These are phyloP conservation scores for Drosophila sp. DNA, from an alignment of 1,140 invertebrate species.

Conservation along the genomic window DNA sequence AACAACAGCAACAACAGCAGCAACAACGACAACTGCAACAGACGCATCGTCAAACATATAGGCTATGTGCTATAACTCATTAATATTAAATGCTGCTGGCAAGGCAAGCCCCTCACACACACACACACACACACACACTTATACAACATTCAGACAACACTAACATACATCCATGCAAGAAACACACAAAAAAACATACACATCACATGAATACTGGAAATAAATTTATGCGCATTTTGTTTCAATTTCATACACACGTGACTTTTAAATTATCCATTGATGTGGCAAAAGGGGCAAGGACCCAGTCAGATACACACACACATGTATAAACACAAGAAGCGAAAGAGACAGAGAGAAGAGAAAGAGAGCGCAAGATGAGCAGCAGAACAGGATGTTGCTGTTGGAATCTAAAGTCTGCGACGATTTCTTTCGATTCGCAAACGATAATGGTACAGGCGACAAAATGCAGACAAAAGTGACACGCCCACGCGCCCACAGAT, in stretches of 20 bases:
- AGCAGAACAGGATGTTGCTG: conserved; percentile 7
- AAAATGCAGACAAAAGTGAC: conserved; percentile 28
- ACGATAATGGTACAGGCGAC: conserved; percentile 35
- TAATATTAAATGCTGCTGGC: conserved; percentile 80
- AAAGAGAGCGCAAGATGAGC: neutral
- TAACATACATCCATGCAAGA: neutral
- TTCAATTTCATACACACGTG: conserved; percentile 83
- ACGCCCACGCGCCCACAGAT: conserved; percentile 38
- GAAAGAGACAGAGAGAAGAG: conserved; percentile 10
- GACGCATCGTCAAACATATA: conserved; percentile 82
- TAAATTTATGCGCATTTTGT: conserved; percentile 83
- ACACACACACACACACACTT: conserved; percentile 26
- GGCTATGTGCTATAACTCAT: conserved; percentile 82
- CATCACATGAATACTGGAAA: conserved; percentile 20
- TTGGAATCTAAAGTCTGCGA: conserved; percentile 9
- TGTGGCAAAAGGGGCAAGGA: conserved; percentile 61
- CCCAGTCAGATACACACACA: conserved; percentile 8
- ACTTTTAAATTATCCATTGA: conserved; percentile 83
- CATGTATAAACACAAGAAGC: no score
- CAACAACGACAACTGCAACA: conserved; percentile 41
- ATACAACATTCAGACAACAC: conserved; percentile 21
- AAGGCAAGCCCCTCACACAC: conserved; percentile 72
- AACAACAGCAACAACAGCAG: conserved; percentile 46
- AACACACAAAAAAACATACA: neutral
- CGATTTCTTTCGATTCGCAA: conserved; percentile 25